Base-by-base conservation (phyloP, 2,888 invertebrate genomes). In the Oegoconia quadripuncta region DNA sequence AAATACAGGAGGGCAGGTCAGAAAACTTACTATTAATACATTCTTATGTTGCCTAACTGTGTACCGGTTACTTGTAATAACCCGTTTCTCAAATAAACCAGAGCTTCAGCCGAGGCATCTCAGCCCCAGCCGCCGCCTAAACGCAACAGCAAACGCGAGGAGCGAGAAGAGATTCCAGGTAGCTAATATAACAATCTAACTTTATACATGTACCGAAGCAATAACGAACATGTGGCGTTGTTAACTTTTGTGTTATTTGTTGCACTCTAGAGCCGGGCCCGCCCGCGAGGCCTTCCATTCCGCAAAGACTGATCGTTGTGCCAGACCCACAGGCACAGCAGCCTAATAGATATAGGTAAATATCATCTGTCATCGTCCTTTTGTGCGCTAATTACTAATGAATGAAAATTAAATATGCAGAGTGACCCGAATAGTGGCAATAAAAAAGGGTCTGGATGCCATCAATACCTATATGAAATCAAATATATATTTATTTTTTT, bases 251-350 rank as follows among this genome's bases (percentile, higher is more conserved):
- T 32, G 16, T 34, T 18, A 14, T 35, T 42, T 30, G 17, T 39
- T 29, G 2, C 22, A 23, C 35, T 50, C 38, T 93, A 74, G 96
- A 96, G 71, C 95, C 95, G 17, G 96, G 95, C 50, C 95, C 96
- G 50, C 96, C 96, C 30, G 93, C 96, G 46, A 89, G 96, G 72
- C 96, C 96, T 44, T 93, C 95, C 52, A 92, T 96, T 79, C 96
- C 96, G 64, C 95, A 96, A 83, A 93, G 96, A 88, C 91, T 96
- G 74, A 96, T 96, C 67, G 95, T 96, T 72, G 96, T 96, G 72
- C 95, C 95, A 63, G 97, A 97, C 81, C 95, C 95, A 55, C 94
- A 93, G 69, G 91, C 91, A 52, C 92, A 93, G 50, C 93, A 92
- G 69, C 87, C 90, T 58, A 88, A 90, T 81, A 88, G 90, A 90